phyloP scores from a whole-genome alignment of 2,113 vertebrate species.

The Albula goreensis region DNA sequence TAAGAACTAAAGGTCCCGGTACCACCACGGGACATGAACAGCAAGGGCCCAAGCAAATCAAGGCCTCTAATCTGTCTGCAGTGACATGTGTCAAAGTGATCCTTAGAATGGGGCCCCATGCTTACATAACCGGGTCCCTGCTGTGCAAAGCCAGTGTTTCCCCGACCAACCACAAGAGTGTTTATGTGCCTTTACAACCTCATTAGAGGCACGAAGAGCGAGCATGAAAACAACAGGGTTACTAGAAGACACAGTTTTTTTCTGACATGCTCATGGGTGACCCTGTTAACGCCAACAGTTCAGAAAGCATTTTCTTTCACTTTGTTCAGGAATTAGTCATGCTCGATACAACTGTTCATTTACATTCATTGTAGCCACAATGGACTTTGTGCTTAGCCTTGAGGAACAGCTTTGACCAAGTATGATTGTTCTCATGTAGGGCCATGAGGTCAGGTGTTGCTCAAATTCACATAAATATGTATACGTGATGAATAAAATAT shows the following conservation, averaged over 20 bases:
- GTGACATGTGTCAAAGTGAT: conserved; percentile 45
- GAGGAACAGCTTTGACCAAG: not conserved
- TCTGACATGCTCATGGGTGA: not conserved
- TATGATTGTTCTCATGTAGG: not conserved
- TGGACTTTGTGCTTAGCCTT: not conserved
- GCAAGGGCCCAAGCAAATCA: conserved; percentile 35
- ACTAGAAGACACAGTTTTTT: not conserved
- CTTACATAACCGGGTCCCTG: conserved; percentile 4
- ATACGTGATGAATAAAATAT: not conserved
- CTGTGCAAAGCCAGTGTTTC: not conserved
- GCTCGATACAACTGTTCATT: not conserved
- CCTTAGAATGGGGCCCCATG: conserved; percentile 14
- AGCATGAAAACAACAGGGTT: not conserved
- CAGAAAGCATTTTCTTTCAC: not conserved
- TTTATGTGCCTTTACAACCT: not conserved
- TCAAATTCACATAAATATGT: not conserved
- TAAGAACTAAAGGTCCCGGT: conserved; percentile 46
- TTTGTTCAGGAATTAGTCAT: not conserved
- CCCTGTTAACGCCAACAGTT: not conserved
- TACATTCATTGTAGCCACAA: not conserved
- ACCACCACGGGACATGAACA: conserved; percentile 40
- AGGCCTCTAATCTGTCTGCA: conserved; percentile 21
- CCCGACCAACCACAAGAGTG: not conserved
- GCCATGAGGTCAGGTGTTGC: not conserved
- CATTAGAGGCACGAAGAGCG: not conserved